These are phyloP conservation scores for Pogoniulus pusillus DNA, from an alignment of 2,797 vertebrate genomes.

Conservation along the genomic window DNA sequence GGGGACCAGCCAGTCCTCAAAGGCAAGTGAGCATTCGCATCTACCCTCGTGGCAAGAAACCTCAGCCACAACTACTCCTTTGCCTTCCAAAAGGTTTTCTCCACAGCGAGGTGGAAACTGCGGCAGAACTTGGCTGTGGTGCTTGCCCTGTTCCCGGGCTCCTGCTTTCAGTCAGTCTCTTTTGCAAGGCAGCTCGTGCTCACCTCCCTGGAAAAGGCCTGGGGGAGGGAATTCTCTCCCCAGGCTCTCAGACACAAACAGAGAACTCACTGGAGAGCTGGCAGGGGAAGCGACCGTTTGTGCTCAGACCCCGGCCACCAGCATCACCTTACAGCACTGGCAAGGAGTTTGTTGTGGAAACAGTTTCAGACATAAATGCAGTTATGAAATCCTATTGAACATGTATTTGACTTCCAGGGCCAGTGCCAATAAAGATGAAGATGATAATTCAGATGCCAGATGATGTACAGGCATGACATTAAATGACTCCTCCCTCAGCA, in stretches of 20 bases:
- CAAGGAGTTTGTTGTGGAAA: neutral
- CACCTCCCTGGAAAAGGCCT: neutral
- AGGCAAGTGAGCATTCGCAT: neutral
- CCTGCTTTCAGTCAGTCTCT: neutral
- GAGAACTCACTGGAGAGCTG: neutral
- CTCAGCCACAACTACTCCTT: neutral
- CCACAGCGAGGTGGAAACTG: neutral
- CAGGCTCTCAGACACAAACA: neutral
- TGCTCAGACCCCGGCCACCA: neutral
- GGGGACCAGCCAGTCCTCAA: neutral
- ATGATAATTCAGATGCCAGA: neutral
- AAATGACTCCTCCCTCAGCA: neutral
- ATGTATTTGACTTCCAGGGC: neutral
- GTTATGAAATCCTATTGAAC: fast-evolving
- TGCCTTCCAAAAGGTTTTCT: neutral
- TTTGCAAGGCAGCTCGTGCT: neutral
- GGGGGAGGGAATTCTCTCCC: neutral
- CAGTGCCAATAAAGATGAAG: neutral
- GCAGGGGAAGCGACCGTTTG: neutral
- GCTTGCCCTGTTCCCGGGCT: neutral
- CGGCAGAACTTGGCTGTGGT: neutral
- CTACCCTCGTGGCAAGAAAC: fast-evolving
- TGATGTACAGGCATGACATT: fast-evolving
- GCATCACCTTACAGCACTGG: neutral
- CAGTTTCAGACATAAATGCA: neutral